phyloP scores from a whole-genome alignment of 1,140 invertebrate species.

The Orchesella cincta region DNA sequence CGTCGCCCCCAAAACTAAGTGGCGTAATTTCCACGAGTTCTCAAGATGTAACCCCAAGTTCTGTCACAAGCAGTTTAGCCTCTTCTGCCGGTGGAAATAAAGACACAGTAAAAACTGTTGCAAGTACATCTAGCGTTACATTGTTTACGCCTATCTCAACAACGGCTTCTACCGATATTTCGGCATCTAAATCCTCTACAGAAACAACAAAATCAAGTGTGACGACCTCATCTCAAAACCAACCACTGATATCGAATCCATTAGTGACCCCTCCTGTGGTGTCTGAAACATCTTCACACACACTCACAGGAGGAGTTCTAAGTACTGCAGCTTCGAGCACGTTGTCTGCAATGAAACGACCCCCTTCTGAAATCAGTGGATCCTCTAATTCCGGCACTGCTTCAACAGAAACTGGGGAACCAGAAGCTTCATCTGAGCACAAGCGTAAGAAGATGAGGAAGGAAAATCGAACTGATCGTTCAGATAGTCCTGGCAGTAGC shows the following conservation, averaged over 20 bases:
- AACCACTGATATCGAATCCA: not conserved
- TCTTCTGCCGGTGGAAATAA: not conserved
- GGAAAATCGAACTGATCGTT: not conserved
- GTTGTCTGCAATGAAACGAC: constrained; percentile 38
- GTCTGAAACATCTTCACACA: not conserved
- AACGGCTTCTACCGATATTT: not conserved
- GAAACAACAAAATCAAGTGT: not conserved
- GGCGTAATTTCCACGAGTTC: not conserved
- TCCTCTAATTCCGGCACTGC: not conserved
- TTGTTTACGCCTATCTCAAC: not conserved
- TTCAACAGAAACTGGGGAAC: not conserved
- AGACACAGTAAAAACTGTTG: not conserved
- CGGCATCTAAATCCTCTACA: not conserved
- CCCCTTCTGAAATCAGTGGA: constrained; percentile 36
- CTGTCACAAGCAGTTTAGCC: not conserved
- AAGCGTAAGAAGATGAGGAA: constrained; percentile 20
- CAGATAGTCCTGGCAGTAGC: not conserved
- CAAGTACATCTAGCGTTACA: not conserved
- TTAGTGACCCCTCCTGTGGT: constrained; percentile 13
- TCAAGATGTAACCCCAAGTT: not conserved
- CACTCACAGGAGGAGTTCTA: constrained; percentile 2
- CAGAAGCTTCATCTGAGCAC: not conserved
- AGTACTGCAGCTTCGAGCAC: not conserved
- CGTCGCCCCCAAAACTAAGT: not conserved
- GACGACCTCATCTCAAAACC: not conserved